Percentiles rank a stretch among this genome's conserved stretches.
Evolutionary conservation across 2,113 vertebrate genomes (phyloP).

Genomic region (Sturnus vulgaris): DNA sequence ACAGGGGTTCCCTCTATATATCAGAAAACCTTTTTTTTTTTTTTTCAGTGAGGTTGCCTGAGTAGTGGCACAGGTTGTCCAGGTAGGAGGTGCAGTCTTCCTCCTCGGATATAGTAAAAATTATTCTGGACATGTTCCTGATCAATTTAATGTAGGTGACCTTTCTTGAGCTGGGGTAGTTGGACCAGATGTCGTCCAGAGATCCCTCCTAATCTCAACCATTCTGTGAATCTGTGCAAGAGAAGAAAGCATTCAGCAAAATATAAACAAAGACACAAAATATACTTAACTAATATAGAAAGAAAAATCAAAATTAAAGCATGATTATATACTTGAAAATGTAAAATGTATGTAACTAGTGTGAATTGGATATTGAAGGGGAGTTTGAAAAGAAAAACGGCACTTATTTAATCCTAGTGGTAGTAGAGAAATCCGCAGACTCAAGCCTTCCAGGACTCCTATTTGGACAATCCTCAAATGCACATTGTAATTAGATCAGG

Average conservation of each 20-base stretch:
- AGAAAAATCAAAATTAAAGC: neutral
- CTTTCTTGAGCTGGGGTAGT: neutral
- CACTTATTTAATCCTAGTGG: neutral
- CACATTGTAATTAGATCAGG: neutral
- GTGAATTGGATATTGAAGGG: neutral
- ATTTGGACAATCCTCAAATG: neutral
- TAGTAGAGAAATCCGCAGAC: neutral
- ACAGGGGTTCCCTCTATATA: neutral
- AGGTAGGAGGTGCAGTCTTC: neutral
- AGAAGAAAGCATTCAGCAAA: neutral
- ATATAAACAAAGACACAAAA: neutral
- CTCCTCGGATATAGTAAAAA: neutral
- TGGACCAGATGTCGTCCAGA: neutral
- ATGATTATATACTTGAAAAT: neutral
- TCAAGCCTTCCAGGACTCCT: neutral
- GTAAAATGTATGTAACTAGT: neutral
- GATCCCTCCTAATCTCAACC: neutral
- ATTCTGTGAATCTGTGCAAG: neutral
- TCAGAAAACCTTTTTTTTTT: neutral
- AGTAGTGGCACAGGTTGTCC: neutral
- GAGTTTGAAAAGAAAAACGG: neutral
- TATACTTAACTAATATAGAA: neutral
- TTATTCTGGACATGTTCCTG: neutral
- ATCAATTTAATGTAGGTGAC: neutral
- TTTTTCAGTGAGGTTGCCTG: neutral